A percentile compares a stretch with the other conserved stretches of the same genome.
These are phyloP conservation scores for Adelognathus sp. DNA, from an alignment of 2,888 invertebrate species.

Conservation along the genomic window DNA sequence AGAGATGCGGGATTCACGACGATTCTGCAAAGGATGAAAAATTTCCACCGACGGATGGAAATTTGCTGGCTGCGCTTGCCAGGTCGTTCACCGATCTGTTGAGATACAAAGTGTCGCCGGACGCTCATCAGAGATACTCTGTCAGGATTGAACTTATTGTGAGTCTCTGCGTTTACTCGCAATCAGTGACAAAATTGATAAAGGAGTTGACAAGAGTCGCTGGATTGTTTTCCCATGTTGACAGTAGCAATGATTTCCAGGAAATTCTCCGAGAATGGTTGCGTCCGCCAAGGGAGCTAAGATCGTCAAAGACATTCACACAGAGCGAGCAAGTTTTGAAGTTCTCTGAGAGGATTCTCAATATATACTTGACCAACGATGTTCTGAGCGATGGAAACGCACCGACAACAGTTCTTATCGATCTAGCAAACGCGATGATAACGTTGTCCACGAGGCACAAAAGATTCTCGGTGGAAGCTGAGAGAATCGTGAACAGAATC, in stretches of 20 bases:
- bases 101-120: constrained; percentile 71
- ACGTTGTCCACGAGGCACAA: constrained; percentile 57
- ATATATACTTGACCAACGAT: constrained; percentile 67
- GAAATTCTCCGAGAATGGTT: constrained; percentile 72
- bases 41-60: constrained; percentile 63
- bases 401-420: constrained; percentile 60
- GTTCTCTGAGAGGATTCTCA: constrained; percentile 64
- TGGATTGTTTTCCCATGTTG: neutral
- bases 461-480: constrained; percentile 56
- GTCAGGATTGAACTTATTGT: constrained; percentile 73
- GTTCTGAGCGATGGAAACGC: constrained; percentile 56
- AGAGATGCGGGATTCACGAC: constrained; percentile 59
- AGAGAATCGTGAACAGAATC: constrained; percentile 67
- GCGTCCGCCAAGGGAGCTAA: constrained; percentile 58
- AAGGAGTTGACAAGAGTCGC: neutral
- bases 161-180: constrained; percentile 55
- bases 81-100: constrained; percentile 69
- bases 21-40: constrained; percentile 48
- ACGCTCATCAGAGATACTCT: constrained; percentile 73
- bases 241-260: constrained; percentile 59
- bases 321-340: constrained; percentile 60
- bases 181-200: neutral
- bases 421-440: constrained; percentile 65
- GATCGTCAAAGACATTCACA: constrained; percentile 61
- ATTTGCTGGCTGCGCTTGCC: constrained; percentile 64